phyloP scores from a whole-genome alignment of 2,113 vertebrate species.

The Tragelaphus scriptus region DNA sequence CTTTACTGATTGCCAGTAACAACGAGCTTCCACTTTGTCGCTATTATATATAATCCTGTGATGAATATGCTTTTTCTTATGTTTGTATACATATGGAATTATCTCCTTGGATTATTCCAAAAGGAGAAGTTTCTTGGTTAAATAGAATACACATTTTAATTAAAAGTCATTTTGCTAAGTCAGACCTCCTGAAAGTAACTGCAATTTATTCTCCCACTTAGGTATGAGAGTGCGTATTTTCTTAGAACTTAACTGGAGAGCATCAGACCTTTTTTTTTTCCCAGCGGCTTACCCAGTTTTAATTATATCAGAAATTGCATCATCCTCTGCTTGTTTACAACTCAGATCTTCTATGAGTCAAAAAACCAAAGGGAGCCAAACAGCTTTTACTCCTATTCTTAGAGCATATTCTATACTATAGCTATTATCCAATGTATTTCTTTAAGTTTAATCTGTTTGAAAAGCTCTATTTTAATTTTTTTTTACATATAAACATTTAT shows the following conservation, averaged over 20 bases:
- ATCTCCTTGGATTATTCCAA: not conserved
- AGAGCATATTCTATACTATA: not conserved
- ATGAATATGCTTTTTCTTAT: not conserved
- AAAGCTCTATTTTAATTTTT: not conserved
- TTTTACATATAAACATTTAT: not conserved
- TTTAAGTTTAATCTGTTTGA: not conserved
- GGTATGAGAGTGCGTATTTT: not conserved
- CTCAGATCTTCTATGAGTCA: not conserved
- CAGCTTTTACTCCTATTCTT: not conserved
- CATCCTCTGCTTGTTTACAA: not conserved
- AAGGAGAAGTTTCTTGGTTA: not conserved
- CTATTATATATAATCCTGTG: not conserved
- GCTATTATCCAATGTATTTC: not conserved
- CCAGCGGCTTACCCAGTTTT: not conserved
- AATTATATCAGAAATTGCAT: not conserved
- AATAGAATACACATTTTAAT: slow-evolving; percentile 4
- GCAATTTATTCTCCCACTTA: not conserved
- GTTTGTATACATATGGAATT: not conserved
- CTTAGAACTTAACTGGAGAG: not conserved
- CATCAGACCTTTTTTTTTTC: not conserved
- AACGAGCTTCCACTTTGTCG: not conserved
- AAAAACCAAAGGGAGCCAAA: not conserved
- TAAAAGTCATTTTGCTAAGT: not conserved
- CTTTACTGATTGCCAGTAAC: not conserved
- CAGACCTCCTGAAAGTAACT: not conserved